Percentiles rank a stretch among this genome's conserved stretches.
Conservation (phyloP, 2,113 vertebrate species). For the Trinectes maculatus region DNA sequence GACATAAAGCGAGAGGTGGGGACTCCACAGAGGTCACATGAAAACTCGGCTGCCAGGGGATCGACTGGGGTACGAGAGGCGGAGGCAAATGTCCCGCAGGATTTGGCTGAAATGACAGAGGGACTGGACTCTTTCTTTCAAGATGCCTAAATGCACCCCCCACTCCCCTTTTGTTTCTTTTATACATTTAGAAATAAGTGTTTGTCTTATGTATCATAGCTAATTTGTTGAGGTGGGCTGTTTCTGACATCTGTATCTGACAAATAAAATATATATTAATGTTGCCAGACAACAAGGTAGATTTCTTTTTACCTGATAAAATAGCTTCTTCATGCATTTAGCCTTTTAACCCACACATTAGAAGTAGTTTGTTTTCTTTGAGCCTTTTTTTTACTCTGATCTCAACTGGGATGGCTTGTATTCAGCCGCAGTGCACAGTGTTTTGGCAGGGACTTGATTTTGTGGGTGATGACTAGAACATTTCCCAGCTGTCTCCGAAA, state of each 20-base stretch:
- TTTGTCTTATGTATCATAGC: not conserved
- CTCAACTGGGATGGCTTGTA: slow-evolving; percentile 37
- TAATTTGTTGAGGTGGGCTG: not conserved
- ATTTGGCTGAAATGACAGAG: slow-evolving; percentile 77
- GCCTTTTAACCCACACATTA: not conserved
- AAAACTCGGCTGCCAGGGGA: slow-evolving; percentile 31
- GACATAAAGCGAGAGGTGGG: slow-evolving; percentile 90
- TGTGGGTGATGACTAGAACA: slow-evolving; percentile 59
- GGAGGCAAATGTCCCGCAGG: slow-evolving; percentile 53
- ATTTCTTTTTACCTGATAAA: not conserved
- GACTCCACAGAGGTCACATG: slow-evolving; percentile 70
- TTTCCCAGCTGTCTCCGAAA: slow-evolving; percentile 71
- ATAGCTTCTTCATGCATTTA: not conserved
- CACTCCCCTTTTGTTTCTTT: not conserved
- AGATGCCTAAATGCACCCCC: slow-evolving; percentile 63
- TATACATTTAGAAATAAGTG: not conserved
- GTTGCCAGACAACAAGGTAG: not conserved
- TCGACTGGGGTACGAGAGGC: slow-evolving; percentile 41
- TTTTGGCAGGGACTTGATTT: slow-evolving; percentile 51
- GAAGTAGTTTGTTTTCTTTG: slow-evolving; percentile 3
- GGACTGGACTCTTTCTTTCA: slow-evolving; percentile 87
- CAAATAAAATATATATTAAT: slow-evolving; percentile 38
- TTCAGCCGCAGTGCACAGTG: slow-evolving; percentile 35
- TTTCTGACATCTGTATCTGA: slow-evolving; percentile 11
- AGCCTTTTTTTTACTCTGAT: slow-evolving; percentile 27